Evolutionary conservation across 2,888 invertebrate species (phyloP).

Genomic region (Yponomeuta malinellus): DNA sequence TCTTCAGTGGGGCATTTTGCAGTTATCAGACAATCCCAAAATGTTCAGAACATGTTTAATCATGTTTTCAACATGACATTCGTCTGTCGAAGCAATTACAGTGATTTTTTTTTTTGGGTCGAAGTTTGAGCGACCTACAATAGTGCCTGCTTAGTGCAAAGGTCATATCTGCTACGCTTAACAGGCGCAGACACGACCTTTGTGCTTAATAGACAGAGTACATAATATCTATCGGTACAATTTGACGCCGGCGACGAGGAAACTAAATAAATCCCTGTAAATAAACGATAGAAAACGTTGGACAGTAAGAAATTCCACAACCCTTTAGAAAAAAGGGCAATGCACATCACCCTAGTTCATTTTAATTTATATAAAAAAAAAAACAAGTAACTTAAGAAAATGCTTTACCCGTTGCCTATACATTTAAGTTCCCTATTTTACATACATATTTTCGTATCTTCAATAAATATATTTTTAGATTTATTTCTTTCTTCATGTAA

Average conservation of each 20-base stretch:
- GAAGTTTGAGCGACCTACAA: background rate
- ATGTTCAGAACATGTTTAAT: background rate
- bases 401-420: conserved; percentile 47
- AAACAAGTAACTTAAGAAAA: conserved; percentile 29
- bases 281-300: background rate
- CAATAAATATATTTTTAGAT: conserved; percentile 23
- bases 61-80: background rate
- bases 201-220: too few relatives aligned
- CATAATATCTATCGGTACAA: background rate
- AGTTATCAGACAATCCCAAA: background rate
- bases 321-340: background rate
- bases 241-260: background rate
- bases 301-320: background rate
- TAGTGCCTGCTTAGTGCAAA: background rate
- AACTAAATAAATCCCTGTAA: background rate
- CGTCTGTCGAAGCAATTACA: background rate
- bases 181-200: too few relatives aligned
- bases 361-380: background rate
- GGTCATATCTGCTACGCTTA: too few relatives aligned
- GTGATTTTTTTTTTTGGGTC: background rate
- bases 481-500: conserved; percentile 15
- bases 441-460: conserved; percentile 2
- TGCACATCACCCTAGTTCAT: background rate
- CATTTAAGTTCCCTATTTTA: conserved; percentile 21
- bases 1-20: too few relatives aligned